A percentile compares a stretch with the other conserved stretches of the same genome.
These are phyloP conservation scores for Gambusia holbrooki DNA, from an alignment of 2,113 vertebrate genomes.

Conservation along the genomic window DNA sequence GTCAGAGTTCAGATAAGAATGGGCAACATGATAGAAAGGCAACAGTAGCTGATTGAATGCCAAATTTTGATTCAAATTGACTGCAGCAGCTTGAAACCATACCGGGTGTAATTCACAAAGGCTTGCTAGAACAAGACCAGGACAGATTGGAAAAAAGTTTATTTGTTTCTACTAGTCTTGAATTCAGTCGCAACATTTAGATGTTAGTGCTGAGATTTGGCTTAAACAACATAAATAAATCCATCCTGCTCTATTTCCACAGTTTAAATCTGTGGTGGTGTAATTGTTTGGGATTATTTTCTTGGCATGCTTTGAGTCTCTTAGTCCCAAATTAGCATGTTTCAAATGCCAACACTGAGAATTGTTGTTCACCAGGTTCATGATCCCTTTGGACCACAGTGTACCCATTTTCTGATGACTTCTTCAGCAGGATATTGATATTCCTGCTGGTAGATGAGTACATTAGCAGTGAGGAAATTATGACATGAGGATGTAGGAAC, in stretches of 20 bases:
- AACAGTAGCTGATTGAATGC: background rate
- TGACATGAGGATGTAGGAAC: background rate
- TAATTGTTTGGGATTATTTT: background rate
- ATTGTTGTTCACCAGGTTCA: no score
- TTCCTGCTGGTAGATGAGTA: background rate
- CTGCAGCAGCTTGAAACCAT: background rate
- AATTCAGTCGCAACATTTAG: background rate
- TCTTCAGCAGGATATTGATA: background rate
- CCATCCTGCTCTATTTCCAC: background rate
- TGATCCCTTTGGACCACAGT: background rate
- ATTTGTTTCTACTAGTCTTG: background rate
- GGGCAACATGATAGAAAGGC: background rate
- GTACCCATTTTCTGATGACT: background rate
- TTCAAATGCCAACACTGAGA: background rate
- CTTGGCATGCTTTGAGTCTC: background rate
- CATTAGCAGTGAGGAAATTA: background rate
- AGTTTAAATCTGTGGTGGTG: background rate
- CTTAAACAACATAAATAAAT: background rate
- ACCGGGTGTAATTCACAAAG: background rate
- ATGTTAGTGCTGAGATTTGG: background rate
- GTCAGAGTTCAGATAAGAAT: background rate
- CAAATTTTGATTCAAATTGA: background rate
- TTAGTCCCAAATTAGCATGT: background rate
- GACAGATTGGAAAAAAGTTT: background rate
- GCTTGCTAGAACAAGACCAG: background rate